Evolutionary conservation across 2,888 invertebrate species (phyloP), one percentile per base, ranked within the genome.

Genomic region (Lithophane semibrunnea): DNA sequence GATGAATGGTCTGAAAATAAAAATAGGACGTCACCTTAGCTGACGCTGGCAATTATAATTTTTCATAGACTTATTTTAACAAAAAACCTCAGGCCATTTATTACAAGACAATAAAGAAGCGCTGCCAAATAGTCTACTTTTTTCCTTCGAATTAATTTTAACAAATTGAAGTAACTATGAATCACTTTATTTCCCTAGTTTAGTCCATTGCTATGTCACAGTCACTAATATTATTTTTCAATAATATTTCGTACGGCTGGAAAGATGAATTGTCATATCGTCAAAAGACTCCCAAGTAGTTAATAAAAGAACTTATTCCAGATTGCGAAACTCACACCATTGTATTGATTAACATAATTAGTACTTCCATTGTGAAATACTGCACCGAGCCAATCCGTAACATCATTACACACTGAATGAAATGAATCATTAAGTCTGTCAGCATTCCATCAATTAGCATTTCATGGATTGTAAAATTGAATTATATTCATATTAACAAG

Each of bases 371-470:
- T 80, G 80, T 86, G 83, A 82, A 83, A 83, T 76, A 85, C 80
- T 81, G 86, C 70, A 81, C 88, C 90, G 88, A 84, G 86, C 90
- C 91, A 89, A 87, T 88, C 87, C 89, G 89, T 92, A 90, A 92
- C 90, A 85, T 86, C 88, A 88, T 92, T 92, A 91, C 90, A 81
- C 88, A 90, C 91, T 90, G 92, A 92, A 91, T 91, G 92, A 90
- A 91, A 91, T 90, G 90, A 91, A 91, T 88, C 89, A 91, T 91
- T 91, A 84, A 90, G 89, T 90, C 90, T 89, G 90, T 91, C 91
- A 86, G 90, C 88, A 89, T 90, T 92, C 88, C 90, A 92, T 93
- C 91, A 93, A 93, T 93, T 92, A 93, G 89, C 88, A 88, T 88
- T 88, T 91, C 90, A 90, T 91, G 79, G 66, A 84, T 80, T 83